phyloP scores from a whole-genome alignment of 2,113 vertebrate genomes.

The Herpetotheres cachinnans region DNA sequence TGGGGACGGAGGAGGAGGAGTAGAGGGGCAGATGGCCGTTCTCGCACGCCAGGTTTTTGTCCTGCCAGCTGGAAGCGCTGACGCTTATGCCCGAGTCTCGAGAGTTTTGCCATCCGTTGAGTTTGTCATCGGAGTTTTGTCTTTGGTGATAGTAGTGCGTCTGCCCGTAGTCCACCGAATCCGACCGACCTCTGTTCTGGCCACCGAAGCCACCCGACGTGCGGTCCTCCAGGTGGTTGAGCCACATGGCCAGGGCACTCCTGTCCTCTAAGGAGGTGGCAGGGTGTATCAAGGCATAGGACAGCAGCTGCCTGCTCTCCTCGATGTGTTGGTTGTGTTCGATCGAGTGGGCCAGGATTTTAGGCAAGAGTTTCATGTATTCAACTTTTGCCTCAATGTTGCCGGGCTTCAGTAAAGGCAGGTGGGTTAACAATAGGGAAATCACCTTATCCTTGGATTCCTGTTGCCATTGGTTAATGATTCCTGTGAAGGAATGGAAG shows the following conservation, averaged over 20 bases:
- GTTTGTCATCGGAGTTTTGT: slow-evolving; percentile 95
- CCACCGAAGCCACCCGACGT: slow-evolving; percentile 78
- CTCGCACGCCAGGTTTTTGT: slow-evolving; percentile 87
- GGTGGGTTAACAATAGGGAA: slow-evolving; percentile 91
- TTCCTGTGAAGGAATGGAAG: slow-evolving; percentile 66
- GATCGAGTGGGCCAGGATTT: slow-evolving; percentile 95
- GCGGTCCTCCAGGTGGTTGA: slow-evolving; percentile 97
- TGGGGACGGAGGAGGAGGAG: slow-evolving; percentile 92
- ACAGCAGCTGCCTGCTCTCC: slow-evolving; percentile 95
- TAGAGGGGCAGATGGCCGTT: slow-evolving; percentile 93
- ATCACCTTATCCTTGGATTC: slow-evolving; percentile 97
- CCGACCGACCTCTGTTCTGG: slow-evolving; percentile 79
- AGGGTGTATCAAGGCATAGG: slow-evolving; percentile 96
- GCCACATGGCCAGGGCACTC: slow-evolving; percentile 93
- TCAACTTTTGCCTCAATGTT: slow-evolving; percentile 94
- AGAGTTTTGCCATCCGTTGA: slow-evolving; percentile 95
- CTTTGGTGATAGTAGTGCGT: slow-evolving; percentile 93
- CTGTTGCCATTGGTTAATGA: slow-evolving; percentile 95
- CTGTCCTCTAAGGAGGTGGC: slow-evolving; percentile 96
- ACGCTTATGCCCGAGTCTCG: slow-evolving; percentile 89
- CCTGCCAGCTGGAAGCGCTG: slow-evolving; percentile 83
- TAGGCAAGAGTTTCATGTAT: slow-evolving; percentile 96
- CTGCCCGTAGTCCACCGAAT: slow-evolving; percentile 89
- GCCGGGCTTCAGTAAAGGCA: slow-evolving; percentile 94
- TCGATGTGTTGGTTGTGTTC: slow-evolving; percentile 96